Base-by-base conservation (phyloP, 2,888 invertebrate species). In the Chrysina gloriosa region DNA sequence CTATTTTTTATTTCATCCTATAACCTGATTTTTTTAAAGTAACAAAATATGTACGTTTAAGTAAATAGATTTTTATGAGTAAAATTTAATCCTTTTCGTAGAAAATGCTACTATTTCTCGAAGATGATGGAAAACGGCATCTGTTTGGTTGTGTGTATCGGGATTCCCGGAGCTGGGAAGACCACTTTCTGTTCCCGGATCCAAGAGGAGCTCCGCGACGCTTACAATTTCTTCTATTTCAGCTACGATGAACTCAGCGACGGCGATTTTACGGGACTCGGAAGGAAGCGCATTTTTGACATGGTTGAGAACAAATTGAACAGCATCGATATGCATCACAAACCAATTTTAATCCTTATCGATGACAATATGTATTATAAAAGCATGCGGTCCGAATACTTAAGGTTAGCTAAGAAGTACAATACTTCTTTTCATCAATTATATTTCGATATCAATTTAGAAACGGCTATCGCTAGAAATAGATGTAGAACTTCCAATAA, bases 281-380 rank as follows among this genome's bases (percentile, higher is more conserved):
- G 34, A 4, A 54, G 73, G 58, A 68, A 64, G 19, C n/a, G 48
- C 6, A 69, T 65, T 19, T 54, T 70, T 25, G 36, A 34, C 36
- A 61, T 31, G 9, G 70, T 68, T 2, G 65, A 73, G 52, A n/a
- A 39, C 4, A 54, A 54, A n/a, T 36, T 71, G 6, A 48, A 34
- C 14, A 50, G 39, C 21, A 16, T 63, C 16, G 39, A 45, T 6
- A 34, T 27, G 7, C 39, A 52, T 47, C 19, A 54, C 7, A 52
- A 58, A 6, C 65, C 56, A 29, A 50, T 67, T 27, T 4, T 72
- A 11, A 54, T 71, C 11, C 11, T 73, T 7, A 68, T 73, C 16
- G 73, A 73, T 63, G 73, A 73, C 34, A 73, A 73, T 36, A 71
- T 73, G 73, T 73, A 71, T 16, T 71, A 71, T 39, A 73, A 61